phyloP scores from a whole-genome alignment of 2,888 invertebrate species.

The Liodrosophila aerea region DNA sequence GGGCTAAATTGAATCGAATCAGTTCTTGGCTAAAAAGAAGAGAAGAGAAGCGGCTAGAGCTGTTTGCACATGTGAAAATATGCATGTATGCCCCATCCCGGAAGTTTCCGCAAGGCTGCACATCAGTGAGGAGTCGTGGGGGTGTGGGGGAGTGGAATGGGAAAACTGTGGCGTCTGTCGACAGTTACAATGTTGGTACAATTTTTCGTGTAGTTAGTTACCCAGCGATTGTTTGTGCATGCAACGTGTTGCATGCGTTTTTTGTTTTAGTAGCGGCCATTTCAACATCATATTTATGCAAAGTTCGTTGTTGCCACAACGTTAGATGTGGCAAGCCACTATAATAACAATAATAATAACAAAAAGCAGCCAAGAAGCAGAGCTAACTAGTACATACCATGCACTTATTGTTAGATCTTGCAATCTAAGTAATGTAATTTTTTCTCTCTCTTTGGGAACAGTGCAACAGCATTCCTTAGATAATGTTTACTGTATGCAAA shows the following conservation, averaged over 20 bases:
- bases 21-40: constrained; percentile 28
- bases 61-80: constrained; percentile 46
- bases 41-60: constrained; percentile 13
- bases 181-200: constrained; percentile 64
- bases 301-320: constrained; percentile 50
- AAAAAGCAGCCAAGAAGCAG: constrained; percentile 8
- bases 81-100: constrained; percentile 43
- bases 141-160: constrained; percentile 6
- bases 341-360: constrained; percentile 43
- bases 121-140: constrained; percentile 6
- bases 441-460: constrained; percentile 49
- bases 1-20: constrained; percentile 47
- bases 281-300: constrained; percentile 69
- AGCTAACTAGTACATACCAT: background rate
- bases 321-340: constrained; percentile 63
- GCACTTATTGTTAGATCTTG: constrained; percentile 1
- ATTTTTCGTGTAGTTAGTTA: constrained; percentile 44
- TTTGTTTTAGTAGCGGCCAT: constrained; percentile 26
- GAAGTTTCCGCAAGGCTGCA: constrained; percentile 62
- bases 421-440: constrained; percentile 30
- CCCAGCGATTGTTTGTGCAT: constrained; percentile 51
- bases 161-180: constrained; percentile 49
- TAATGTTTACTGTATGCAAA: constrained; percentile 53
- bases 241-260: constrained; percentile 71
- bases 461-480: constrained; percentile 52